These are phyloP conservation scores for Menura novaehollandiae DNA, from an alignment of 2,113 vertebrate genomes.

Conservation along the genomic window DNA sequence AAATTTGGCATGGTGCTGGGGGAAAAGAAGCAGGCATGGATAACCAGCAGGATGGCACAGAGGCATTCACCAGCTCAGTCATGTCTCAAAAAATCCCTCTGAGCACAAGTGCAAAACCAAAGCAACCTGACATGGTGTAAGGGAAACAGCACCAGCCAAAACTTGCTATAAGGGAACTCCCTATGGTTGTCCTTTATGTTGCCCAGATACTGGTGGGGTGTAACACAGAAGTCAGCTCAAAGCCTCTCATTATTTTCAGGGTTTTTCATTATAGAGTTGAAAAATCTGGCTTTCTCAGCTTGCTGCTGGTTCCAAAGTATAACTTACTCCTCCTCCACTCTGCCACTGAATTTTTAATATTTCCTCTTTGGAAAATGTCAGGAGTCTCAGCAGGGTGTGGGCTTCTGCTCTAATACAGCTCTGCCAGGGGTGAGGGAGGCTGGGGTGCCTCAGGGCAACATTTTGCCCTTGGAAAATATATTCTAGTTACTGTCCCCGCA, in stretches of 20 bases:
- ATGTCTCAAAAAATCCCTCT: neutral
- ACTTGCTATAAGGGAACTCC: neutral
- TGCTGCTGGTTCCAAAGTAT: neutral
- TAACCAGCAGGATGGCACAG: neutral
- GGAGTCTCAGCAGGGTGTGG: conserved; percentile 8
- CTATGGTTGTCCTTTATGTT: neutral
- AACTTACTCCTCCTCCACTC: conserved; percentile 10
- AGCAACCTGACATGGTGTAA: neutral
- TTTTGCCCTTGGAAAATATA: neutral
- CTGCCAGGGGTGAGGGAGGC: neutral
- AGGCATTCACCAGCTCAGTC: neutral
- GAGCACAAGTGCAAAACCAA: neutral
- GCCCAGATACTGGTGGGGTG: neutral
- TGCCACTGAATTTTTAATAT: conserved; percentile 43
- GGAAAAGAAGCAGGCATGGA: rapidly evolving
- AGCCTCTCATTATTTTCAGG: conserved; percentile 14
- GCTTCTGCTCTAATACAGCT: neutral
- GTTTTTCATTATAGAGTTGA: neutral
- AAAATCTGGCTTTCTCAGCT: conserved; percentile 17
- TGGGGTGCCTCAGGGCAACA: neutral
- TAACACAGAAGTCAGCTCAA: conserved; percentile 21
- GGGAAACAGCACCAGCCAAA: neutral
- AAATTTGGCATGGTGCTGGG: neutral
- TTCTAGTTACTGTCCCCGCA: neutral
- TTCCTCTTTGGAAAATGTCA: conserved; percentile 54